Evolutionary conservation across 2,888 invertebrate species (phyloP).

Genomic region (Polylopha cassiicola): DNA sequence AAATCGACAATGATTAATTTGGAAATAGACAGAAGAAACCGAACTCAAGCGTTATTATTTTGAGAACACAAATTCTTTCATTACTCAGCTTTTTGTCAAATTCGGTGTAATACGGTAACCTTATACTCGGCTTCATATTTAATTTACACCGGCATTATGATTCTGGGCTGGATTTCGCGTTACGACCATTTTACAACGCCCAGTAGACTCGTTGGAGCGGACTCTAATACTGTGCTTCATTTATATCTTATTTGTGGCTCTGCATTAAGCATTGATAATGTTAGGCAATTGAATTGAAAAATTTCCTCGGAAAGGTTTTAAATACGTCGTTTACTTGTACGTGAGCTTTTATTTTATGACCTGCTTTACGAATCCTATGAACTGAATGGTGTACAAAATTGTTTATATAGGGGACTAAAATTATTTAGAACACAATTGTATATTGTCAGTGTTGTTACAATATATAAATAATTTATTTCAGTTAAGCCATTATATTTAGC

Average conservation of each 20-base stretch:
- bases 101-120: conserved; percentile 18
- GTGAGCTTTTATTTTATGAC: too few relatives aligned
- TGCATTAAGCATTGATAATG: conserved; percentile 38
- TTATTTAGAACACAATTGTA: too few relatives aligned
- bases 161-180: conserved; percentile 37
- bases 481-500: too few relatives aligned
- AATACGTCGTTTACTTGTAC: background rate
- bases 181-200: conserved; percentile 50
- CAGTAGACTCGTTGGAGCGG: conserved; percentile 43
- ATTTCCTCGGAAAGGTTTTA: background rate
- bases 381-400: too few relatives aligned
- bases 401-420: too few relatives aligned
- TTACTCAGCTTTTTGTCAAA: conserved; percentile 19
- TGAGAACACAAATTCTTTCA: conserved; percentile 19
- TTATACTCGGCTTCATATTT: conserved; percentile 42
- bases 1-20: too few relatives aligned
- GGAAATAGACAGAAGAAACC: too few relatives aligned
- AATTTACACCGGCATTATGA: conserved; percentile 44
- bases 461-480: too few relatives aligned
- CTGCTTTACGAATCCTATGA: too few relatives aligned
- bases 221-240: conserved; percentile 47
- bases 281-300: conserved; percentile 19
- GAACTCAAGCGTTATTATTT: too few relatives aligned
- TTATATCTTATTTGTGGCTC: conserved; percentile 46
- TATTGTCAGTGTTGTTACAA: too few relatives aligned